phyloP scores from a whole-genome alignment of 2,797 vertebrate species.

The Myripristis murdjan region DNA sequence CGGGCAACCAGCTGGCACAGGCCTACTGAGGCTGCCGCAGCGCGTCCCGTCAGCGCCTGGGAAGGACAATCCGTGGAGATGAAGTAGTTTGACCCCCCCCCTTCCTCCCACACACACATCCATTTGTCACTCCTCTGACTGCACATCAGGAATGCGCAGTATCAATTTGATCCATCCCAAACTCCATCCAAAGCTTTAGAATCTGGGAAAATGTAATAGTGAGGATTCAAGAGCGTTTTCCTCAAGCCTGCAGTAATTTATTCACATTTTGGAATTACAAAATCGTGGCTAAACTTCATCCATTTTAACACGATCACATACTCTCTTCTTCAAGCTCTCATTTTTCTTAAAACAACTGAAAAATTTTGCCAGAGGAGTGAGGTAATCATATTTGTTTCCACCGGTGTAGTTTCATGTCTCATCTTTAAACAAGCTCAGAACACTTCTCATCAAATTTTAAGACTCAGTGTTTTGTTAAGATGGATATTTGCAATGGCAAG shows the following conservation, averaged over 20 bases:
- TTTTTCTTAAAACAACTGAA: too few relatives aligned
- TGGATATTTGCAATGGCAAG: not conserved
- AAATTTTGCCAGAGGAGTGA: too few relatives aligned
- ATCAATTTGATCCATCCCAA: not conserved
- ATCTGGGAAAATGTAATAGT: not conserved
- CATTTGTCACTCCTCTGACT: not conserved
- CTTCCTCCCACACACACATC: too few relatives aligned
- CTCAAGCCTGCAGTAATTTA: not conserved
- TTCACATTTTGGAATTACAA: not conserved
- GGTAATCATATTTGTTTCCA: too few relatives aligned
- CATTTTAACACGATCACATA: not conserved
- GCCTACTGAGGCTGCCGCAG: conserved; percentile 36
- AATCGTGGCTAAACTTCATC: not conserved
- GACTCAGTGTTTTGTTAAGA: not conserved
- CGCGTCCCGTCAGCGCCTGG: not conserved
- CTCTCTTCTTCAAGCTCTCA: not conserved
- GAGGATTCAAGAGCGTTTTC: not conserved
- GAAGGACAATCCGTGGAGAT: not conserved
- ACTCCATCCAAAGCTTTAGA: conserved; percentile 20
- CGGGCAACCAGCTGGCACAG: conserved; percentile 34
- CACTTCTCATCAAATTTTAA: too few relatives aligned
- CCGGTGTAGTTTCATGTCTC: too few relatives aligned
- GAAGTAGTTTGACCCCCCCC: not conserved
- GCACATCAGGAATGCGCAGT: not conserved
- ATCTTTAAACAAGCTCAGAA: too few relatives aligned